A percentile compares a stretch with the other conserved stretches of the same genome.
Evolutionary conservation across 1,140 invertebrate species (phyloP).

Genomic region (Drosophila funebris): DNA sequence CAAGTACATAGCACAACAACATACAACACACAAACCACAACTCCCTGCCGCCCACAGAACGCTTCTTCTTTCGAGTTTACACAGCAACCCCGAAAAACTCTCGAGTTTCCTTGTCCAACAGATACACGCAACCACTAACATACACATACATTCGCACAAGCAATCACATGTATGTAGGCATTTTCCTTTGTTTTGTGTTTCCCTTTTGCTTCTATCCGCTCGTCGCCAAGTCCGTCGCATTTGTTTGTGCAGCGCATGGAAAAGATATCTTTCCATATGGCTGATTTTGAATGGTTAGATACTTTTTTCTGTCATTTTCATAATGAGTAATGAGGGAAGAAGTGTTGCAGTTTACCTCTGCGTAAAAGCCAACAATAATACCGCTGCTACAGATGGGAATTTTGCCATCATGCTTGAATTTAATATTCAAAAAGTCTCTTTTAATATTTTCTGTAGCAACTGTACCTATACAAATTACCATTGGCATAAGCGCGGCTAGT

Average conservation of each 20-base stretch:
- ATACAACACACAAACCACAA: neutral
- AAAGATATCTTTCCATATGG: constrained; percentile 80
- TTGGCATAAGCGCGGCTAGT: neutral
- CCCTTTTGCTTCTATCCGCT: constrained; percentile 20
- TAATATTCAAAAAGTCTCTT: neutral
- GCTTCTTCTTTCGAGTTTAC: constrained; percentile 8
- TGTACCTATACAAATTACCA: constrained; percentile 2
- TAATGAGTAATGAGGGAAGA: constrained; percentile 65
- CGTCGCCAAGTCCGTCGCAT: constrained; percentile 16
- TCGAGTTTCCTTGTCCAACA: constrained; percentile 31
- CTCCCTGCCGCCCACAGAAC: neutral
- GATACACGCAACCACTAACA: constrained; percentile 42
- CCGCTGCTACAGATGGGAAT: neutral
- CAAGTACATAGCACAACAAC: constrained; percentile 35
- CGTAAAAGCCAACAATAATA: neutral
- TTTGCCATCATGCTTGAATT: constrained; percentile 6
- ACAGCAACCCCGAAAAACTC: constrained; percentile 46
- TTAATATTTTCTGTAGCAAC: neutral
- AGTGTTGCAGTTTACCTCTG: constrained; percentile 7
- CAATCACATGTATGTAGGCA: constrained; percentile 1
- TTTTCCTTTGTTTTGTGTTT: constrained; percentile 58
- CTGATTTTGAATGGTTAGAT: constrained; percentile 71
- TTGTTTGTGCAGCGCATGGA: constrained; percentile 56
- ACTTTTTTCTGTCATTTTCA: constrained; percentile 55
- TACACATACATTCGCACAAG: constrained; percentile 34